Percentiles rank a stretch among this genome's conserved stretches.
phyloP scores from a whole-genome alignment of 2,888 invertebrate genomes.

The Steromphala cineraria region DNA sequence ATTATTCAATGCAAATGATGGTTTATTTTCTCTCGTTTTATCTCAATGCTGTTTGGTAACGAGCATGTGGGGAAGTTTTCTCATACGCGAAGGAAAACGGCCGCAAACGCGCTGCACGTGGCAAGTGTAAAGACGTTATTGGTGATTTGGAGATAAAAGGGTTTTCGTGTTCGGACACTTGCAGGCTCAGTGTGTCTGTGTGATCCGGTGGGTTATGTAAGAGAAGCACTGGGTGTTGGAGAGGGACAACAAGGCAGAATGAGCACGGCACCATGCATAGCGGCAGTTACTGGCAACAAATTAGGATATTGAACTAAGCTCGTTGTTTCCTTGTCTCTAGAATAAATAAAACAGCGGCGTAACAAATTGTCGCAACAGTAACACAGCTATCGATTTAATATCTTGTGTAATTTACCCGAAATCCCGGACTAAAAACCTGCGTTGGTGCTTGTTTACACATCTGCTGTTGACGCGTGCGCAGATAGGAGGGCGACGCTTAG shows the following conservation, averaged over 20 bases:
- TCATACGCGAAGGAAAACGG: too few relatives aligned
- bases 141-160: slow-evolving; percentile 1
- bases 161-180: slow-evolving; percentile 11
- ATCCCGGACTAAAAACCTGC: neutral
- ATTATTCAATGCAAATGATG: neutral
- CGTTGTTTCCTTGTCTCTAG: neutral
- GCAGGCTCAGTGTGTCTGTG: neutral
- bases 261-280: too few relatives aligned
- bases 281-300: neutral
- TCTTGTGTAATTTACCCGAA: slow-evolving; percentile 6
- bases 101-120: neutral
- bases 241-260: too few relatives aligned
- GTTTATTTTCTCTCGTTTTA: slow-evolving; percentile 1
- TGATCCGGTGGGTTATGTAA: neutral
- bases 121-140: neutral
- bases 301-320: neutral
- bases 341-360: neutral
- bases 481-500: neutral
- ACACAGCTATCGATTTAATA: slow-evolving; percentile 12
- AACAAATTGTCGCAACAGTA: slow-evolving; percentile 11
- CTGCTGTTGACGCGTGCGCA: neutral
- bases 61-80: neutral
- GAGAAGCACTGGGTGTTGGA: neutral
- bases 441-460: neutral
- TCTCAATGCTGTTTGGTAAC: neutral